Percentiles rank a stretch among this genome's conserved stretches.
phyloP scores from a whole-genome alignment of 2,113 vertebrate genomes.

The Rhegmatorhina hoffmannsi region DNA sequence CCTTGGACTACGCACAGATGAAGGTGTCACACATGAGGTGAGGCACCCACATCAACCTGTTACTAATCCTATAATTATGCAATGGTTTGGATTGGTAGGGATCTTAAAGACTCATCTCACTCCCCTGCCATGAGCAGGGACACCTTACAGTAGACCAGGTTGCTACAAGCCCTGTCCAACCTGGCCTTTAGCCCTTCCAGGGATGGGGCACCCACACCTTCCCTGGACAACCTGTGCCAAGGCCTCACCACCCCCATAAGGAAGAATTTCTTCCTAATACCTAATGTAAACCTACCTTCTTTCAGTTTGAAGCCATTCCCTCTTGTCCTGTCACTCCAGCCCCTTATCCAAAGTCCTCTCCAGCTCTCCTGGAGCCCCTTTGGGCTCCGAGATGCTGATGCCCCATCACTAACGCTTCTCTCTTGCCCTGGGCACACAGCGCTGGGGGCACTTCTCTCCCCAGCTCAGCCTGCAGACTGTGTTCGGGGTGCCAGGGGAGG shows the following conservation, averaged over 20 bases:
- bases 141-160: background rate
- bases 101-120: background rate
- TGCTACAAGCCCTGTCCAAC: background rate
- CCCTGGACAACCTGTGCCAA: background rate
- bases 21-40: constrained; percentile 87
- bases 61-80: background rate
- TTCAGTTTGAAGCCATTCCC: background rate
- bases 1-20: constrained; percentile 86
- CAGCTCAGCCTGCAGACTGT: constrained; percentile 68
- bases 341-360: background rate
- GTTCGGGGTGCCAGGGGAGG: constrained; percentile 72
- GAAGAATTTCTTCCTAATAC: background rate
- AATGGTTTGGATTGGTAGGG: background rate
- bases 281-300: background rate
- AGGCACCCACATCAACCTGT: accelerated
- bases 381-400: background rate
- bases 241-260: background rate
- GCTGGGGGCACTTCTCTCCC: constrained; percentile 82
- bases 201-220: background rate
- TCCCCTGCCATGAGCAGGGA: background rate
- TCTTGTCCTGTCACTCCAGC: background rate
- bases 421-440: constrained; percentile 66
- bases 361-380: background rate
- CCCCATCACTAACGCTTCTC: background rate
- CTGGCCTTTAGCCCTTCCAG: background rate